Evolutionary conservation across 2,888 invertebrate genomes (phyloP), one percentile per base, ranked within the genome.

Genomic region (Sericinus montela): DNA sequence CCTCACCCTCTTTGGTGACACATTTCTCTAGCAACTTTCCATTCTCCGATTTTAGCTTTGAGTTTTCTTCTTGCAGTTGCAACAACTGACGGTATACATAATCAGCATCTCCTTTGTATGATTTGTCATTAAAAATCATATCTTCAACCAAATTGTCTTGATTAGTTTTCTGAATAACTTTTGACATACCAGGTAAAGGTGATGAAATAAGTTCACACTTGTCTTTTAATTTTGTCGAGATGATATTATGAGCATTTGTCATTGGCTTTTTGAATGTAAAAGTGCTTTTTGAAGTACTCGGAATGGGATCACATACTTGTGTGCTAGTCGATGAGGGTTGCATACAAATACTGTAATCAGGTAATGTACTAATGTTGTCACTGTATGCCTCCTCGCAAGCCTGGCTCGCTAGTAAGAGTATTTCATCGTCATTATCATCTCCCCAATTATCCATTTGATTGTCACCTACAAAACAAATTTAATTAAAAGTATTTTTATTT

Each of bases 1-100:
- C 87, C 64, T 92, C 91, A 0, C 90, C 91, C 61, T 90, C 90
- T 59, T 91, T 91, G 0, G 89, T 90, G 0, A 89, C 79, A 74
- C 83, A 90, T 68, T 89, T 83, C 37, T 90, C 86, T 35, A 81
- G 57, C 32, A 88, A 62, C 54, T 81, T 86, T 1, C 84, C 83
- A 63, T 87, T 86, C 49, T 87, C 86, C 0, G 79, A 79, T 53
- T 81, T 86, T 6, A 88, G 58, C 56, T 82, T 86, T 1, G 69
- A 62, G 69, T 84, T 85, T 47, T 88, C 84, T 45, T 86, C 81
- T 62, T 83, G 77, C 11, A 86, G 49, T 51, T 77, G 70, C 1
- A 85, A 58, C 10, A 85, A 53, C 51, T 85, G 83, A 5, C 64
- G 62, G 50, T 80, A 83, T n/a, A 80, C 57, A 45, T 74, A 60